Evolutionary conservation across 2,888 invertebrate species (phyloP), one percentile per base, ranked within the genome.

Genomic region (Drosophila acutilabella): DNA sequence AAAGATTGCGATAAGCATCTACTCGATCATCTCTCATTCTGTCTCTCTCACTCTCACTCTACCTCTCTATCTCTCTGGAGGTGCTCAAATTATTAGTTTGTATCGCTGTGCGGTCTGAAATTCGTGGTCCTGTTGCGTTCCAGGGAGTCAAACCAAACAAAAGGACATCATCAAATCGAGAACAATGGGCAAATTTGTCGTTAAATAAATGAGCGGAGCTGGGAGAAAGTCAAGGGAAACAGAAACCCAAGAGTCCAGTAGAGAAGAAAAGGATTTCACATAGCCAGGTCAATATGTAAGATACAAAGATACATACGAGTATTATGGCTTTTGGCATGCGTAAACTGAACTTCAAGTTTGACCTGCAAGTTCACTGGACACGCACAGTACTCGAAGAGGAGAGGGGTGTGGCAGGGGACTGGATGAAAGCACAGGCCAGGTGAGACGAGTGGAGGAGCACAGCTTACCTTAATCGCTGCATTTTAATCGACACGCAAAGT

Each of bases 401-500:
- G 23, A 44, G 13, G 33, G 33, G 41, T 20, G 20, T 45, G 23
- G 10, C 13, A 10, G 52, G 8, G 48, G 48, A 7, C 45, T 8
- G 13, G 36, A 4, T 14, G 20, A 61, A 45, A 70, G 52, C 50
- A 8, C 30, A 16, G 13, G 52, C 7, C 45, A 8, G 14, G 36
- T 4, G 23, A 26, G 65, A 45, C 45, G 73, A 62, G 16, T 44
- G 54, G 69, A 58, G 74, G 71, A 64, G 71, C 68, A 64, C 80
- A 74, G 87, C 30, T 45, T 74, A 80, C 79, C 76, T 82, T 89
- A 89, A 89, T 89, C 85, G 83, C 83, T 80, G 81, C 83, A 78
- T 74, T 82, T 89, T 79, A 88, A 88, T 88, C 88, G 87, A 87
- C 89, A 88, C 88, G 88, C 87, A 87, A 87, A 84, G 84, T 87